Evolutionary conservation across 2,113 vertebrate genomes (phyloP).

Genomic region (Cebidichthys violaceus): DNA sequence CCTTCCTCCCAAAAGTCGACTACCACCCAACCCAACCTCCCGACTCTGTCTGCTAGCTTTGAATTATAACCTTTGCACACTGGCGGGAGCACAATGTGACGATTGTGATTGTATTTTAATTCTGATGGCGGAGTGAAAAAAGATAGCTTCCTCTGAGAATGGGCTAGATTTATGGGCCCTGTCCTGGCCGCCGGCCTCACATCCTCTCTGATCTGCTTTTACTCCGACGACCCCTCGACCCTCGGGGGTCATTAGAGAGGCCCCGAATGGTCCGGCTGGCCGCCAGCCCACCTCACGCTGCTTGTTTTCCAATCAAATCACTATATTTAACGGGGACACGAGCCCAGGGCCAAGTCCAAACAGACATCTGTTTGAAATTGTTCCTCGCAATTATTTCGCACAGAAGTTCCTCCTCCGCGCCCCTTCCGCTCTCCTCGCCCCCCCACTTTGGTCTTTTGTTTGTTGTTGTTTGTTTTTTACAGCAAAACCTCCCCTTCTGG

Average conservation of each 20-base stretch:
- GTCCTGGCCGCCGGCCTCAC: conserved; percentile 77
- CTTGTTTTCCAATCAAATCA: conserved; percentile 82
- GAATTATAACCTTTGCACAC: conserved; percentile 70
- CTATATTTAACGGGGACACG: conserved; percentile 81
- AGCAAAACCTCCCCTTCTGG: conserved; percentile 57
- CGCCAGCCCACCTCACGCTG: conserved; percentile 71
- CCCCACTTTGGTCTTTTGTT: conserved; percentile 74
- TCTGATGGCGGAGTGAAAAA: conserved; percentile 74
- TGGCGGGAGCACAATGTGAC: conserved; percentile 72
- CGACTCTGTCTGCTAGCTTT: conserved; percentile 48
- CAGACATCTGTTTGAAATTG: conserved; percentile 81
- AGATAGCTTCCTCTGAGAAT: conserved; percentile 81
- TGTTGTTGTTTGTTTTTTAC: conserved; percentile 77
- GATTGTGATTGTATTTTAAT: conserved; percentile 83
- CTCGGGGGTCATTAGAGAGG: conserved; percentile 80
- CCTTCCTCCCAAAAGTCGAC: conserved; percentile 54
- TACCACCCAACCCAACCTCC: conserved; percentile 41
- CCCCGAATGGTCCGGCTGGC: conserved; percentile 78
- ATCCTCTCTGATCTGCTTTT: conserved; percentile 85
- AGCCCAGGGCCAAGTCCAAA: conserved; percentile 78
- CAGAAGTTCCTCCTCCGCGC: conserved; percentile 57
- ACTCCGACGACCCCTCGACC: conserved; percentile 79
- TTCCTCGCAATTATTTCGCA: conserved; percentile 76
- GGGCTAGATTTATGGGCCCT: conserved; percentile 80
- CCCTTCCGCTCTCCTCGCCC: conserved; percentile 36